phyloP scores from a whole-genome alignment of 2,888 invertebrate genomes.

The Rhamnusium bicolor region DNA sequence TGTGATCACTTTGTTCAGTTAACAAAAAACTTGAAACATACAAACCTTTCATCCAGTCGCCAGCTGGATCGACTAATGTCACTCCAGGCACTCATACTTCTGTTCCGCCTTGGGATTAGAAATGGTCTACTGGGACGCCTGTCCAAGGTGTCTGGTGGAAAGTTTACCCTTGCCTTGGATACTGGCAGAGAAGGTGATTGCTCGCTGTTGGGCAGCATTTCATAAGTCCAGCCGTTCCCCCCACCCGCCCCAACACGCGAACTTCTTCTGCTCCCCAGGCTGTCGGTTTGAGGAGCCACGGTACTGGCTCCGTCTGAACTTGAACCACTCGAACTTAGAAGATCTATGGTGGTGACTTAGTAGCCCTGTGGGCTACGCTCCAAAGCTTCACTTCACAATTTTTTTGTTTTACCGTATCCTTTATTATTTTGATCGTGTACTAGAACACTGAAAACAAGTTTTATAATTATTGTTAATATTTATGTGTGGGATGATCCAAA shows the following conservation, averaged over 20 bases:
- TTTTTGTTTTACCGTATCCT: neutral
- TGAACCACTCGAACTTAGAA: constrained; percentile 25
- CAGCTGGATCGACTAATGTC: constrained; percentile 89
- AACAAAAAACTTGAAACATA: neutral
- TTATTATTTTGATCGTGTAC: neutral
- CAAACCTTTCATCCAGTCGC: constrained; percentile 83
- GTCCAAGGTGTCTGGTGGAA: constrained; percentile 75
- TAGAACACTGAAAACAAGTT: neutral
- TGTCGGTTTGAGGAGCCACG: constrained; percentile 54
- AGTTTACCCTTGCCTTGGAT: constrained; percentile 78
- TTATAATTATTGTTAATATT: neutral
- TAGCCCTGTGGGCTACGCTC: constrained; percentile 9
- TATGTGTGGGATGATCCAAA: too few species aligned
- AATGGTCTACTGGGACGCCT: constrained; percentile 69
- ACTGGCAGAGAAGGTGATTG: constrained; percentile 58
- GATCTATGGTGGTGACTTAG: constrained; percentile 23
- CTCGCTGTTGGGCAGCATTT: constrained; percentile 69
- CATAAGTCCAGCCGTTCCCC: constrained; percentile 69
- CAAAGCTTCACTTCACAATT: constrained; percentile 2
- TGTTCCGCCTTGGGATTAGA: constrained; percentile 71
- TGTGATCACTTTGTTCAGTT: too few species aligned
- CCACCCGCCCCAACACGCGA: constrained; percentile 54
- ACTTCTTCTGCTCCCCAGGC: constrained; percentile 59
- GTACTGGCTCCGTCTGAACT: constrained; percentile 46
- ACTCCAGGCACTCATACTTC: constrained; percentile 91